A percentile compares a stretch with the other conserved stretches of the same genome.
phyloP scores from a whole-genome alignment of 2,888 invertebrate species.

The Orthosia cruda region DNA sequence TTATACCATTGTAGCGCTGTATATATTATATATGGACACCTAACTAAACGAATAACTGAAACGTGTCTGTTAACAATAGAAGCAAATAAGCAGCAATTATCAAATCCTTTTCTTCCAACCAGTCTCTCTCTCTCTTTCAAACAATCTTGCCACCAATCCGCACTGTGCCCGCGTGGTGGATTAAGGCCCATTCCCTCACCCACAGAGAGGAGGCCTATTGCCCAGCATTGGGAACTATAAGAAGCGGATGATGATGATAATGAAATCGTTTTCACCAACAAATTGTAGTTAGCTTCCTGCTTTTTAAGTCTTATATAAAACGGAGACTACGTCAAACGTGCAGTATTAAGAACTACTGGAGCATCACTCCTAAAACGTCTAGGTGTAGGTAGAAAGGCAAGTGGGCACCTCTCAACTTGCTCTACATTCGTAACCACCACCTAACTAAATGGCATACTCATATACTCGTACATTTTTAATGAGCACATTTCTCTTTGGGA shows the following conservation, averaged over 20 bases:
- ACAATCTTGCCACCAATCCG: no score
- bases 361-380: conserved; percentile 44
- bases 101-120: neutral
- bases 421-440: conserved; percentile 77
- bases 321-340: conserved; percentile 17
- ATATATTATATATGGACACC: neutral
- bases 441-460: conserved; percentile 75
- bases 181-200: no score
- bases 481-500: conserved; percentile 69
- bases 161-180: no score
- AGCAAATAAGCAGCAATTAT: neutral
- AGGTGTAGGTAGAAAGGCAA: conserved; percentile 71
- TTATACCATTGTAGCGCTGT: no score
- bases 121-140: no score
- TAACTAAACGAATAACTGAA: neutral
- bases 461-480: conserved; percentile 83
- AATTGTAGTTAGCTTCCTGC: neutral
- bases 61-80: neutral
- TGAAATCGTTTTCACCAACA: neutral
- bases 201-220: no score
- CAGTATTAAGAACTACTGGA: conserved; percentile 34
- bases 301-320: conserved; percentile 8
- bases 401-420: conserved; percentile 76
- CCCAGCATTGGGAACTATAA: no score
- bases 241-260: no score